Evolutionary conservation across 2,113 vertebrate genomes (phyloP).

Genomic region (Vidua macroura): DNA sequence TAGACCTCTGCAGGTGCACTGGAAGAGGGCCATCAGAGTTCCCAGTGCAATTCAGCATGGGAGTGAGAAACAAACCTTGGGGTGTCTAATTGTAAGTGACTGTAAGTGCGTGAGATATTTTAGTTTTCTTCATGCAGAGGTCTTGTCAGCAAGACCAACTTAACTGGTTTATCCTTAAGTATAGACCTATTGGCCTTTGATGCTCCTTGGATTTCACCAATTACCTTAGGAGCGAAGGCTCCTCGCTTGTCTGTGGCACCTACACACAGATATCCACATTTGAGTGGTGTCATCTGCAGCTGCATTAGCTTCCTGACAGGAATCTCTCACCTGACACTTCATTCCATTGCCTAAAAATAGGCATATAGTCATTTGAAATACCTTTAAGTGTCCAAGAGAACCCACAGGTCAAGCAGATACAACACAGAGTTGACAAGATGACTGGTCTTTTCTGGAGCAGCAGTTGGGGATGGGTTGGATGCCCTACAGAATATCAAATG

Average conservation of each 20-base stretch:
- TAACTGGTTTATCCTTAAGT: neutral
- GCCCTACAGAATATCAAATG: neutral
- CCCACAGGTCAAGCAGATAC: neutral
- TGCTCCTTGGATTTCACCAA: neutral
- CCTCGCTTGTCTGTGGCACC: neutral
- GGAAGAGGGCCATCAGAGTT: neutral
- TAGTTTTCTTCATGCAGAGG: neutral
- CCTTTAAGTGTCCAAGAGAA: neutral
- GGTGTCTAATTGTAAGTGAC: neutral
- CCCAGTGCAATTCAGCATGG: neutral
- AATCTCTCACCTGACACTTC: neutral
- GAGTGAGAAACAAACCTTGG: neutral
- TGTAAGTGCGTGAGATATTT: neutral
- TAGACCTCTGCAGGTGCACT: neutral
- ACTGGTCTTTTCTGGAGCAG: neutral
- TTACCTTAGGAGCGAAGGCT: neutral
- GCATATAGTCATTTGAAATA: neutral
- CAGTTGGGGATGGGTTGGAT: fast-evolving
- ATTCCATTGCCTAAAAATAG: neutral
- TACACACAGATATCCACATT: neutral
- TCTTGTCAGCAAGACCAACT: neutral
- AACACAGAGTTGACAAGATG: neutral
- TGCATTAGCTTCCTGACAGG: neutral
- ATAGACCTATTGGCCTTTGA: neutral
- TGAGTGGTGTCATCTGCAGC: neutral